A percentile compares a stretch with the other conserved stretches of the same genome.
Evolutionary conservation across 2,113 vertebrate species (phyloP).

Genomic region (Bucco capensis): DNA sequence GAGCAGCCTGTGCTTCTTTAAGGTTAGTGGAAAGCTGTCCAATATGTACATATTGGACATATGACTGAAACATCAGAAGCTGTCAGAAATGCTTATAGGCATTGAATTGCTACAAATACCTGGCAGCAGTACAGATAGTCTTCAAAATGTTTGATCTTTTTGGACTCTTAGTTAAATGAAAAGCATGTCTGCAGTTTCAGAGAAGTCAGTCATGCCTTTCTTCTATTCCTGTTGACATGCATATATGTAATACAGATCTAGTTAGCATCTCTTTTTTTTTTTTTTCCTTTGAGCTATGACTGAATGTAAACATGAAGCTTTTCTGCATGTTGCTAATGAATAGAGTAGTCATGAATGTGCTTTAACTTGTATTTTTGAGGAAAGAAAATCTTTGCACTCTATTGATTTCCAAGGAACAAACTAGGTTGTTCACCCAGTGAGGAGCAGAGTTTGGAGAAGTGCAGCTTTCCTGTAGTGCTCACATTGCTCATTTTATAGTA

Average conservation of each 20-base stretch:
- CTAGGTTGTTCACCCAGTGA: neutral
- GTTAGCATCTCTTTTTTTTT: neutral
- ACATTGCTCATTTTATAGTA: neutral
- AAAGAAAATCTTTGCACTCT: neutral
- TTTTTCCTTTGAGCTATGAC: neutral
- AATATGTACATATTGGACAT: neutral
- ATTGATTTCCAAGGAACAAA: neutral
- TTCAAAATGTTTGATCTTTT: conserved; percentile 25
- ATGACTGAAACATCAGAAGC: conserved; percentile 1
- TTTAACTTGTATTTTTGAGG: neutral
- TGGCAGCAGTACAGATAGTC: conserved; percentile 36
- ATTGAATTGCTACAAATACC: conserved; percentile 37
- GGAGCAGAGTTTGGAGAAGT: neutral
- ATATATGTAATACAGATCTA: neutral
- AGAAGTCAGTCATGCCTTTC: neutral
- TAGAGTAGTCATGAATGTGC: neutral
- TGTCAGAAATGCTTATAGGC: conserved; percentile 20
- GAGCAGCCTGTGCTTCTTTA: neutral
- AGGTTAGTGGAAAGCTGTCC: neutral
- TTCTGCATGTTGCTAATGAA: neutral
- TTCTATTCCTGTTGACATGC: neutral
- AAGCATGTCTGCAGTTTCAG: neutral
- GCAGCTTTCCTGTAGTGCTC: neutral
- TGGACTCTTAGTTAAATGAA: neutral
- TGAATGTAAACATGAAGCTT: neutral